Base-by-base conservation (phyloP, 2,113 vertebrate species). In the Melanostigma gelatinosum region DNA sequence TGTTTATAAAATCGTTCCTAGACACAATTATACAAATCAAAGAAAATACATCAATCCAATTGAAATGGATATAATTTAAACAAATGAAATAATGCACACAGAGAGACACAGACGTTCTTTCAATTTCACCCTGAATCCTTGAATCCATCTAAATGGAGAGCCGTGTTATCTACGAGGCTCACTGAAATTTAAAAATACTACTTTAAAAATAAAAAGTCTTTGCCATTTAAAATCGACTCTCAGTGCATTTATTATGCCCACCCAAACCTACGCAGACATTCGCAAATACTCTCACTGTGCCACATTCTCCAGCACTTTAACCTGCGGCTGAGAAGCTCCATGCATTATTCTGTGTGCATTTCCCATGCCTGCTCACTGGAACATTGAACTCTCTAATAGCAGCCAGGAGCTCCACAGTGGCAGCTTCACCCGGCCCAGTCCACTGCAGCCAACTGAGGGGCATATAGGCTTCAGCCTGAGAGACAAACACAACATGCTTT, bases 271-370 rank as follows among this genome's bases (percentile, higher is more conserved):
- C 46, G 10, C 58, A 44, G 38, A 7, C 50, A 38, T 16, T 68
- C 60, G 48, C 61, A 73, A 71, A 70, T 8, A 11, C 60, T 82
- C 46, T 44, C 55, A 36, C 68, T 79, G 58, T 70, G 48, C 75
- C 72, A 70, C 75, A 77, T 38, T 69, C 76, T 84, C 63, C 80
- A 68, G 87, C 75, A 84, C 66, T 84, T 77, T 57, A 78, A 86
- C 86, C 86, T 85, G 75, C 60, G 7, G 80, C 89, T 80, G 60
- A 71, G 77, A 71, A 72, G 77, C 48, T 44, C 18, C 80, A 92
- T 93, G 73, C 70, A 90, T 90, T 91, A 91, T 91, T 92, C 89
- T 69, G 74, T 74, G 80, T 85, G 74, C 83, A 73, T 91, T 90
- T 72, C 71, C 67, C 46, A 60, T 44, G 80, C 4, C 82, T 64